phyloP scores from a whole-genome alignment of 1,140 invertebrate genomes.

The Drosophila mayri region DNA sequence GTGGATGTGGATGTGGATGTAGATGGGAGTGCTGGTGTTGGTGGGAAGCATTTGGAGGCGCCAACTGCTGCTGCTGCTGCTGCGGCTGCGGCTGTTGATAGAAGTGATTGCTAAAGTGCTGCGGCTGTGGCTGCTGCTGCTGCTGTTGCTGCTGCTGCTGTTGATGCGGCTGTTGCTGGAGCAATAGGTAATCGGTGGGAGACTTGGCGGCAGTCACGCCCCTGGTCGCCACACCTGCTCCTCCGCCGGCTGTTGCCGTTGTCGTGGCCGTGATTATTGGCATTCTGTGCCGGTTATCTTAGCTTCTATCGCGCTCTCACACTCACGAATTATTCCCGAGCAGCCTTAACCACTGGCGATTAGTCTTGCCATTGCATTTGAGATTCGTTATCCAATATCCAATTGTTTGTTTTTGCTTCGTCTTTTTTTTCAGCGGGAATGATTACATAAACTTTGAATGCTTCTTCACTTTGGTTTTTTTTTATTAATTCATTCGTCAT shows the following conservation, averaged over 20 bases:
- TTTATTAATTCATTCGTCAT: constrained; percentile 50
- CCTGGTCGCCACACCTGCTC: constrained; percentile 43
- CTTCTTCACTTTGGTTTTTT: constrained; percentile 29
- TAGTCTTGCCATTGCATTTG: constrained; percentile 44
- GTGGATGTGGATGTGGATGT: constrained; percentile 55
- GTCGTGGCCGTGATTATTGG: constrained; percentile 64
- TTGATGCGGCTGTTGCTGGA: constrained; percentile 45
- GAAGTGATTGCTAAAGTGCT: constrained; percentile 68
- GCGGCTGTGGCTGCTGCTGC: constrained; percentile 50
- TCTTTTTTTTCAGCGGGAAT: constrained; percentile 14
- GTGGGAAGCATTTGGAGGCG: constrained; percentile 75
- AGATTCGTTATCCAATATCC: constrained; percentile 13
- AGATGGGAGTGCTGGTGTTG: constrained; percentile 55
- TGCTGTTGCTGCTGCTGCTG: constrained; percentile 54
- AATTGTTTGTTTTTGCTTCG: constrained; percentile 34
- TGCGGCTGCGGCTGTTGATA: constrained; percentile 65
- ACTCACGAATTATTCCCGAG: constrained; percentile 12
- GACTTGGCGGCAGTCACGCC: constrained; percentile 42
- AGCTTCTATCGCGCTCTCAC: constrained; percentile 24
- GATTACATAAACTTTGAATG: constrained; percentile 29
- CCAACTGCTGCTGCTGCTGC: constrained; percentile 55
- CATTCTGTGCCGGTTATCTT: constrained; percentile 38
- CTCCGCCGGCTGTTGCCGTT: constrained; percentile 38
- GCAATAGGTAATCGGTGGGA: constrained; percentile 70
- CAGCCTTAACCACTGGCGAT: constrained; percentile 10